Base-by-base conservation (phyloP, 2,888 invertebrate genomes). In the Sarcophaga variegata region DNA sequence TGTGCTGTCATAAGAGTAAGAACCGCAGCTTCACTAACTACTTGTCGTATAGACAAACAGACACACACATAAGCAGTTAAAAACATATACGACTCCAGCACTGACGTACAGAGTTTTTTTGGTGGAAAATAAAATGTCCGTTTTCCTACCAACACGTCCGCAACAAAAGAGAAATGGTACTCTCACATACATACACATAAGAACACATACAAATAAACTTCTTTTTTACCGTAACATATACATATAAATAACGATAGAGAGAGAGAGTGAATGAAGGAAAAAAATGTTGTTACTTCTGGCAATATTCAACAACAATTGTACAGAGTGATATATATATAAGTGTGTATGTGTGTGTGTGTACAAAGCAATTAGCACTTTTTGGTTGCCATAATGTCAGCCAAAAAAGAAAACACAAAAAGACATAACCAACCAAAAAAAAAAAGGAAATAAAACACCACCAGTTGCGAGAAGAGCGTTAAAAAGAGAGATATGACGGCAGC, bases 331-430 rank as follows among this genome's bases (percentile, higher is more conserved):
- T 45, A 5, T 70, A 20, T 20, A 20, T 20, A 2, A n/a, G 4
- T 27, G 17, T 72, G 17, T 20, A 0, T 76, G 22, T 77, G 20
- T 22, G 60, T 14, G 8, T 45, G 54, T 54, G 54, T 70, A 76
- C 78, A 84, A 79, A 84, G 83, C 87, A 87, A 87, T 87, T 87
- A 87, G 83, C 87, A 87, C 87, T 87, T 87, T 87, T 87, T 79
- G 83, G 87, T 64, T 78, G 84, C 78, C 81, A 76, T 81, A 81
- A 83, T 87, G 83, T 81, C 86, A 87, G 81, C 81, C 81, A 81
- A 81, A 84, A 86, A 37, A 37, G 8, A 37, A 37, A 59, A 59
- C 12, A 74, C 1, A 37, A 17, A 69, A 17, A 80, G 27, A 71
- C 10, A 37, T 37, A 37, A 37, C 37, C 67, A 72, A 54, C 67